Conservation (phyloP, 2,888 invertebrate species). For the Cantharis nigra region DNA sequence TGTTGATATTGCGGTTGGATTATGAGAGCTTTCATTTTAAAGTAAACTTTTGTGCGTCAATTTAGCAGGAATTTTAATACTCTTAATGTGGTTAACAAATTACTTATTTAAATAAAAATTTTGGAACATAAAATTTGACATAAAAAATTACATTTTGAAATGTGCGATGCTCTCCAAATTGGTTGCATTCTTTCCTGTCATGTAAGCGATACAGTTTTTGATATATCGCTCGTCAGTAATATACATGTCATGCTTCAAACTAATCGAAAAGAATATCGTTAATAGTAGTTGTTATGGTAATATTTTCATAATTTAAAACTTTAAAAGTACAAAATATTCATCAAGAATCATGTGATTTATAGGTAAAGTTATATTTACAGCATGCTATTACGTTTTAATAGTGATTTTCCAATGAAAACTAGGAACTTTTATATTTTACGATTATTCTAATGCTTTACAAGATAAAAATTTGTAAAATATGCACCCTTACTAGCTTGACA, state of each 20-base stretch:
- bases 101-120: neutral
- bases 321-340: neutral
- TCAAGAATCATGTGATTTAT: neutral
- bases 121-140: neutral
- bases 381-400: neutral
- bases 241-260: neutral
- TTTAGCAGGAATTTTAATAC: neutral
- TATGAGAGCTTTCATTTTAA: neutral
- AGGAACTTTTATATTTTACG: neutral
- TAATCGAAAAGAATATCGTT: neutral
- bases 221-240: neutral
- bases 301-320: neutral
- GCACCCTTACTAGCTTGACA: neutral
- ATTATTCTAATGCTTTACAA: neutral
- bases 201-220: constrained; percentile 2
- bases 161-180: neutral
- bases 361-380: neutral
- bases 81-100: neutral
- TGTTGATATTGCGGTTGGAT: neutral
- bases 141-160: neutral
- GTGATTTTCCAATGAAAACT: neutral
- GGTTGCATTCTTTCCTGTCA: neutral
- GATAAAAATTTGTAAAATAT: neutral
- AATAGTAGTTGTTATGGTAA: neutral
- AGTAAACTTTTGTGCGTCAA: neutral